Base-by-base conservation (phyloP, 2,113 vertebrate species). In the Clinocottus analis region DNA sequence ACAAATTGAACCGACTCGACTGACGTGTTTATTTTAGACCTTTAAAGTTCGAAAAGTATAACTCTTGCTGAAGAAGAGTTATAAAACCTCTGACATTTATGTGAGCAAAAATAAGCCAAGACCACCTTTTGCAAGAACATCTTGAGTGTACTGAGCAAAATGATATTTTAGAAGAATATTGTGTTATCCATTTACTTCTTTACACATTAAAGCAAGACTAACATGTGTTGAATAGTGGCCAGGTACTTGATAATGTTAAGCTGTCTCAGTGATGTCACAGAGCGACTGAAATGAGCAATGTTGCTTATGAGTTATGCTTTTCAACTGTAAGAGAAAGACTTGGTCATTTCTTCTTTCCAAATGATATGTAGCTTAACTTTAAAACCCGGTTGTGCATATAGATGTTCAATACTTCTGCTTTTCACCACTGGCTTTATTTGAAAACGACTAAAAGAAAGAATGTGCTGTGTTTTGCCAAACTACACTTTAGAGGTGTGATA, bases 401-500 rank as follows among this genome's bases (percentile, higher is more conserved):
- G n/a, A 63, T 13, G 51, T 35, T 23, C 8, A 39, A 39, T 5
- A 13, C 25, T 2, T 68, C 58, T 9, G 37, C 25, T n/a, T 69
- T 47, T 62, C 58, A 55, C 14, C 68, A 17, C 29, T 3, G 7
- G 16, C 4, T 31, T 23, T 31, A 21, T 58, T 37, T 51, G 21
- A 72, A 66, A 39, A 7, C 1, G n/a, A 74, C 25, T 39, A 39
- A 49, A 33, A 59, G 41, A 3, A 53, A 23, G 4, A 62, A 61
- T 17, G 27, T 5, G 51, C 43, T 29, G 60, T 47, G 39, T 63
- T 79, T 33, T 35, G 51, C 58, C 51, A 69, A 55, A 66, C 29
- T 37, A 49, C 49, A 35, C 23, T 61, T n/a, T 67, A 27, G 71
- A 81, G 11, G 33, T 25, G 51, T 58, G 64, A 80, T 81, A 59